Percentiles rank a stretch among this genome's conserved stretches.
phyloP scores from a whole-genome alignment of 2,113 vertebrate genomes.

The Saccopteryx leptura region DNA sequence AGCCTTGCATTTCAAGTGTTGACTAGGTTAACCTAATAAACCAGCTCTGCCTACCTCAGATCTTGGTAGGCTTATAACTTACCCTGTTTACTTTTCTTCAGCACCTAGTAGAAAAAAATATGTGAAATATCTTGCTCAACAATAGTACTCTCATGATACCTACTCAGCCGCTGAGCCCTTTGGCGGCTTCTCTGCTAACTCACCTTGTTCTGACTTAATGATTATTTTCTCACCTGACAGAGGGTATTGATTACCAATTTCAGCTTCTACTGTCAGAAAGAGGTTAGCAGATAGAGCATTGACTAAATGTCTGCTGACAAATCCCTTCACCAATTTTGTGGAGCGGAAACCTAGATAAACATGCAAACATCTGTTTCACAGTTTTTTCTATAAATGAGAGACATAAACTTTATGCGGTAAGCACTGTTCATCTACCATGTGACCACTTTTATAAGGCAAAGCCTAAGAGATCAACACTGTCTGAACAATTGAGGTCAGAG shows the following conservation, averaged over 20 bases:
- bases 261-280: not conserved
- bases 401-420: not conserved
- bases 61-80: not conserved
- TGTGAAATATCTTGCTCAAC: not conserved
- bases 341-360: slow-evolving; percentile 7
- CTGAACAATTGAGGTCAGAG: not conserved
- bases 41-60: not conserved
- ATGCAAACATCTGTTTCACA: not conserved
- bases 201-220: not conserved
- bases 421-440: not conserved
- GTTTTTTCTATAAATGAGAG: not conserved
- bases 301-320: slow-evolving; percentile 11
- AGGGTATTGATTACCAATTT: not conserved
- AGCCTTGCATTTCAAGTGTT: not conserved
- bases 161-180: not conserved
- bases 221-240: not conserved
- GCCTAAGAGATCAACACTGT: not conserved
- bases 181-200: not conserved
- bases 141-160: not conserved
- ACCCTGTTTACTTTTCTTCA: not conserved
- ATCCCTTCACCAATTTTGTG: not conserved
- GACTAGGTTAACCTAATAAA: not conserved
- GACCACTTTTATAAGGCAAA: not conserved
- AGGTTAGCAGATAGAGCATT: not conserved
- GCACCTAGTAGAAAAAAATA: not conserved